Base-by-base conservation (phyloP, 2,888 invertebrate species). In the Clunio marinus region DNA sequence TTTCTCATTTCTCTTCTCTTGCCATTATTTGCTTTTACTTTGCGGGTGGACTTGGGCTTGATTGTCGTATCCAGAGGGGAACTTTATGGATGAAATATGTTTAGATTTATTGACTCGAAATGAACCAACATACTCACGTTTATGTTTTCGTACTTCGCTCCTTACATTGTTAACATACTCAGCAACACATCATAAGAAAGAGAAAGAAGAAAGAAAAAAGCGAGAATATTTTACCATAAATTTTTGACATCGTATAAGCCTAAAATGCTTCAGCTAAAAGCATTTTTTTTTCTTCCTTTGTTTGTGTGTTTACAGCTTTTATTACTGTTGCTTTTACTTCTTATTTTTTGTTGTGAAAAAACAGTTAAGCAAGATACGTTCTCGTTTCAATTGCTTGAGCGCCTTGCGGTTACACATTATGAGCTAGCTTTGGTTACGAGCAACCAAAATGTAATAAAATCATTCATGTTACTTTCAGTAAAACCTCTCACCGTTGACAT, bases 401-500 rank as follows among this genome's bases (percentile, higher is more conserved):
- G n/a, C n/a, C n/a, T n/a, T n/a, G n/a, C n/a, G n/a, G n/a, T n/a
- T n/a, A n/a, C n/a, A n/a, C n/a, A n/a, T n/a, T n/a, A n/a, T n/a
- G n/a, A n/a, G n/a, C n/a, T n/a, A 45, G 15, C 8, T 45, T 15
- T 15, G 45, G 8, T 10, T 4, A 5, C 17, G 22, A 22, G 20
- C 41, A 2, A 10, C 15, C 10, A 22, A 51, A 20, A 20, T 51
- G 41, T 15, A 41, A 41, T 41, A n/a, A 41, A 41, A 15, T 41
- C 41, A n/a, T n/a, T 41, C 10, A 3, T 2, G 10, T 15, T 28
- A 20, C 27, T 69, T 70, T 15, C 82, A 91, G 91, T 91, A 76
- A 85, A 86, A 75, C 91, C 91, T 15, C 79, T 91, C 72, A 87
- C 88, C 62, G 87, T 88, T 71, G 83, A 84, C 71, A 88, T 91